Evolutionary conservation across 2,797 vertebrate genomes (phyloP), one percentile per base, ranked within the genome.

Genomic region (Oreortyx pictus): DNA sequence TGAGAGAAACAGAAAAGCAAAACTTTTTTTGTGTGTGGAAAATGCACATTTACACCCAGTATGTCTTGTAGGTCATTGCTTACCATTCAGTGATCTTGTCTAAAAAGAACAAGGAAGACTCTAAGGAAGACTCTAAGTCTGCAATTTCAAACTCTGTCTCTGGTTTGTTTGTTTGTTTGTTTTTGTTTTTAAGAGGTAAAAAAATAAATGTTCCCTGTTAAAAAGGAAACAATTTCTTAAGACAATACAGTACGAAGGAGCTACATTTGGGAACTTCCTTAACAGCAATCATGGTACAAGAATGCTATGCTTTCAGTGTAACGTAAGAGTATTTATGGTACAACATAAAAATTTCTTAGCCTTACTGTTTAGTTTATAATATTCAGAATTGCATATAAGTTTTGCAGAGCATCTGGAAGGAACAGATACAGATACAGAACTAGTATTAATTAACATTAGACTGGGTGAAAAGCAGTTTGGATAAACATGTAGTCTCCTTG

Each of bases 161-260:
- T 25, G 39, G 12, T 41, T 41, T 41, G 39, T 49, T 49, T 49
- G 23, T 49, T 49, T 49, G 15, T 27, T 29, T 5, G 27, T 52
- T 29, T 29, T 31, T 54, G 29, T 37, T 37, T 54, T 31, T 31
- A 67, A 75, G 50, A 71, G 2, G 18, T 6, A 88, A 67, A 20
- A 29, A 68, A 57, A 39, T 18, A 3, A 49, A 70, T 83, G 14
- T 68, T 78, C 6, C 8, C 2, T 54, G 20, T 68, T 39, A 68
- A 65, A 86, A 39, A 5, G 9, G 43, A 72, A 81, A 71, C 1
- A 75, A 18, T 29, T 52, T 13, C 25, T 31, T 49, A 62, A 57
- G 9, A 50, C 3, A 44, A 12, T 3, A 11, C 2, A 54, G 20
- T 57, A 52, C 5, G 23, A 72, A 14, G 65, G 11, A 0, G 8